A percentile compares a stretch with the other conserved stretches of the same genome.
Evolutionary conservation across 2,113 vertebrate species (phyloP).

Genomic region (Bostrychus sinensis): DNA sequence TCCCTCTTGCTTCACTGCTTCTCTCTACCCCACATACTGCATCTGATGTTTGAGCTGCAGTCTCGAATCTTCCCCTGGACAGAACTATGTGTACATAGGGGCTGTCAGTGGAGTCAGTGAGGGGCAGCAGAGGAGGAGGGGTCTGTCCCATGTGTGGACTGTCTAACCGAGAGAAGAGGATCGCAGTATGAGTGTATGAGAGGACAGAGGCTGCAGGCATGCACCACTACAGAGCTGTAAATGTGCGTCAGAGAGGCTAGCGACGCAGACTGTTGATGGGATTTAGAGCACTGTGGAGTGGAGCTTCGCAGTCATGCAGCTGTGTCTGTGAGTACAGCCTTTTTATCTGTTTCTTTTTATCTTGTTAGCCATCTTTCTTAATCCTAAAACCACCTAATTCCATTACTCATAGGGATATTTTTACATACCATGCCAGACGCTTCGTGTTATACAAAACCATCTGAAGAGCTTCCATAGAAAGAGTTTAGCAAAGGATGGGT

Average conservation of each 20-base stretch:
- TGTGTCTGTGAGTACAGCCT: neutral
- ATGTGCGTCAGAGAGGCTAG: conserved; percentile 58
- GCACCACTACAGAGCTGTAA: conserved; percentile 52
- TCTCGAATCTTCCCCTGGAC: conserved; percentile 6
- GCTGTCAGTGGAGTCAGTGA: conserved; percentile 40
- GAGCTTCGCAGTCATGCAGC: conserved; percentile 3
- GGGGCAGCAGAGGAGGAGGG: conserved; percentile 64
- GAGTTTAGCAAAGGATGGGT: too few relatives aligned
- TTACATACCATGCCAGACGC: too few relatives aligned
- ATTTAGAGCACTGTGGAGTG: conserved; percentile 48
- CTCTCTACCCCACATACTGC: neutral
- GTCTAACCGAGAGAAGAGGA: conserved; percentile 62
- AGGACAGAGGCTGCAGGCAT: conserved; percentile 64
- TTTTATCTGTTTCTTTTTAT: conserved; percentile 8
- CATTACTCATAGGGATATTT: too few relatives aligned
- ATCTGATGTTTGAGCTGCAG: neutral
- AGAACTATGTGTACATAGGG: conserved; percentile 20
- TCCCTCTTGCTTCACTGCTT: neutral
- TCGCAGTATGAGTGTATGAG: conserved; percentile 55
- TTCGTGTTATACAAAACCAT: too few relatives aligned
- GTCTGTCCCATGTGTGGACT: conserved; percentile 66
- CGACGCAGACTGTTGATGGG: conserved; percentile 47
- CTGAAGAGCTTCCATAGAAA: too few relatives aligned
- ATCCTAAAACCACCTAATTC: neutral
- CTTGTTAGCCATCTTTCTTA: neutral